Conservation (phyloP, 1,140 invertebrate species). For the Anastrepha ludens region DNA sequence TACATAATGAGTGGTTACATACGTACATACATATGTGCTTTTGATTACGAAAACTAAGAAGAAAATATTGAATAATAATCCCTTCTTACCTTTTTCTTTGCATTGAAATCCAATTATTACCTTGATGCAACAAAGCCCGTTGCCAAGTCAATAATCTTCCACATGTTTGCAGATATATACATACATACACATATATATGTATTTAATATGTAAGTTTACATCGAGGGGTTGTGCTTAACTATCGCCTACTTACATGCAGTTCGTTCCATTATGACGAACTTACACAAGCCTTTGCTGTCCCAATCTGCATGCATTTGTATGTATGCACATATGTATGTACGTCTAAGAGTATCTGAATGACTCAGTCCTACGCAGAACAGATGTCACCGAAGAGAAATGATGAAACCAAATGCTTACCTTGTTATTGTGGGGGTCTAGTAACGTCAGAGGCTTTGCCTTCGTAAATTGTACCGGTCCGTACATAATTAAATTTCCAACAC, state of each 20-base stretch:
- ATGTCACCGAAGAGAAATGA: background rate
- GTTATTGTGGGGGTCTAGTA: background rate
- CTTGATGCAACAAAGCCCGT: background rate
- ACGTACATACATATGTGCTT: no score
- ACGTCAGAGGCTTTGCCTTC: background rate
- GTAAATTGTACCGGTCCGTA: background rate
- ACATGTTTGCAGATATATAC: background rate
- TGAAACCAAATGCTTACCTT: background rate
- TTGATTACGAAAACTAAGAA: background rate
- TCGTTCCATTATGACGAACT: no score
- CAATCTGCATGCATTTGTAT: no score
- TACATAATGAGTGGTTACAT: no score
- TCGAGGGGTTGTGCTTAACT: no score
- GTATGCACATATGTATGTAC: no score
- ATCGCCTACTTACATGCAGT: no score
- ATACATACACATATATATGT: background rate
- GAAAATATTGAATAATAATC: background rate
- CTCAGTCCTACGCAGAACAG: background rate
- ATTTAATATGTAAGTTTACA: background rate
- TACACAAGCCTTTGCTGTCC: no score
- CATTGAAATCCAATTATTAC: conserved; percentile 39
- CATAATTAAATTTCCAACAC: no score
- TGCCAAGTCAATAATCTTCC: background rate
- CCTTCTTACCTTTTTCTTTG: background rate
- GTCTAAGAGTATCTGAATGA: no score